These are phyloP conservation scores for Florisuga fusca DNA, from an alignment of 2,797 vertebrate genomes.

Conservation along the genomic window DNA sequence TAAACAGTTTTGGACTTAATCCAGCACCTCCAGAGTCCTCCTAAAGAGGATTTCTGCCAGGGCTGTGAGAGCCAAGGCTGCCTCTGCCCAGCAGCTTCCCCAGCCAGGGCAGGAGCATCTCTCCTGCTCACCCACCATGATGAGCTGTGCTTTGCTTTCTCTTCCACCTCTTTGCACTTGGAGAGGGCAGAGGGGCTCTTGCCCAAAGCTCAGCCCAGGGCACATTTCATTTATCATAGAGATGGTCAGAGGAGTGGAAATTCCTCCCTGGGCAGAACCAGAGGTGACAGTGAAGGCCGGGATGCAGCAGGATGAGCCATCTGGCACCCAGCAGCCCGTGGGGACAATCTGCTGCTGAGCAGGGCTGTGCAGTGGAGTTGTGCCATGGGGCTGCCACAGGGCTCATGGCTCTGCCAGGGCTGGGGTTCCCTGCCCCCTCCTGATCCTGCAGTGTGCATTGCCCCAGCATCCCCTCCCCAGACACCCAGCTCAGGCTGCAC, in stretches of 20 bases:
- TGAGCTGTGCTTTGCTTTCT: neutral
- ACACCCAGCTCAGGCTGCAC: fast-evolving
- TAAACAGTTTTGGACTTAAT: neutral
- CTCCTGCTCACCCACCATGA: neutral
- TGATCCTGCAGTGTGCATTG: neutral
- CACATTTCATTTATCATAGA: neutral
- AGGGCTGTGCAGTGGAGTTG: neutral
- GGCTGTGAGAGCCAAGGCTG: neutral
- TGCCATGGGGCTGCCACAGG: neutral
- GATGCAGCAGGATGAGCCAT: fast-evolving
- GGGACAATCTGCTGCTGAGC: neutral
- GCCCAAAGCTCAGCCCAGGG: neutral
- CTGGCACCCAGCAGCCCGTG: neutral
- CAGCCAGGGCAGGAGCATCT: fast-evolving
- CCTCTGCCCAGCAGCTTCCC: fast-evolving
- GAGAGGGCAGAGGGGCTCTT: neutral
- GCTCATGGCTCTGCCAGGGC: fast-evolving
- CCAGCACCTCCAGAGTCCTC: neutral
- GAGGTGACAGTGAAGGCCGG: neutral
- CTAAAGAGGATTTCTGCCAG: neutral
- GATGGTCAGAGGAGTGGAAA: neutral
- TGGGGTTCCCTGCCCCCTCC: neutral
- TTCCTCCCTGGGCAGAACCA: neutral
- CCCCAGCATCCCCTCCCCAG: neutral
- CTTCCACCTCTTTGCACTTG: neutral